Base-by-base conservation (phyloP, 2,888 invertebrate species). In the Protonemura montana region DNA sequence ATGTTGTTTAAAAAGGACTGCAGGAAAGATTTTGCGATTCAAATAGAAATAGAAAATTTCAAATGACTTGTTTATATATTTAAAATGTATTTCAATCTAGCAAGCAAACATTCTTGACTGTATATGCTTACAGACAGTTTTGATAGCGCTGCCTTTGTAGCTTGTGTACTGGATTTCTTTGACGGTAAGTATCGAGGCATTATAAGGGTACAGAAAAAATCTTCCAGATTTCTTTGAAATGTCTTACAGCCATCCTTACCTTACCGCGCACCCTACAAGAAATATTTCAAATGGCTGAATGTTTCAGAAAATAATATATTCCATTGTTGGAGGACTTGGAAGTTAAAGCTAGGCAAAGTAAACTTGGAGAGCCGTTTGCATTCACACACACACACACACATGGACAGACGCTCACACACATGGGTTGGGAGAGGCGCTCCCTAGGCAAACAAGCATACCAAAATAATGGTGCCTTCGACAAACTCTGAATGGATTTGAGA, bases 221-320 rank as follows among this genome's bases (percentile, higher is more conserved):
- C n/a, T n/a, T n/a, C n/a, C 59, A 59, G 7, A 10, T 59, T 59
- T 13, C 59, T 59, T 59, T 59, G 59, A 59, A 59, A 59, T 59
- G 21, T 7, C 59, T 59, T 21, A 21, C 59, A 59, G 13, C 59
- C 59, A 59, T 59, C 59, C 21, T 59, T 59, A 35, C 35, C 35
- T 35, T 35, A 35, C 35, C 3, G 59, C 21, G 59, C 21, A 59
- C 3, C 21, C 7, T 59, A 59, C 59, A 59, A 10, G 21, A 59
- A 59, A 59, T 59, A 59, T 59, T 59, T 59, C 59, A 59, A 59
- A 59, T 59, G 59, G 59, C 59, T 59, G 59, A 59, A 59, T 59
- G 59, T 59, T 21, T 59, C 59, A 59, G 21, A 59, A 59, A 59
- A 59, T 59, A 59, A 59, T 59, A 59, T 59, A 59, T 59, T 59